These are phyloP conservation scores for Engraulis encrasicolus DNA, from an alignment of 2,113 vertebrate species.

Conservation along the genomic window DNA sequence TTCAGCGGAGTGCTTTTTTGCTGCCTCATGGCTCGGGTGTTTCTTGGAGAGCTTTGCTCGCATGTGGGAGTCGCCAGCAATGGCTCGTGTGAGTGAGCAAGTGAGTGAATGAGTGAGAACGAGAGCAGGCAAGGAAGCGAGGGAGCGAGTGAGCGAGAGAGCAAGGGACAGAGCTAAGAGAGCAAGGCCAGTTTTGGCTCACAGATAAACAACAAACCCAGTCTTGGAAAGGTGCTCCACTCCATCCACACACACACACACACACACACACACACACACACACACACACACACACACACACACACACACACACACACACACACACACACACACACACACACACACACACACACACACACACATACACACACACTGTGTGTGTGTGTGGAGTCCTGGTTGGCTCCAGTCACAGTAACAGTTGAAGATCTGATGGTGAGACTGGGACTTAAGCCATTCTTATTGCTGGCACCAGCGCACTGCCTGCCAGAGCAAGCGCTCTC, in stretches of 20 bases:
- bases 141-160: neutral
- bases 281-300: too few relatives aligned
- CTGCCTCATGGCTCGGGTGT: conserved; percentile 6
- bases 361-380: too few relatives aligned
- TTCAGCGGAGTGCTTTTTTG: neutral
- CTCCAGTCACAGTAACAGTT: conserved; percentile 32
- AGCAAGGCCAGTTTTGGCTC: conserved; percentile 45
- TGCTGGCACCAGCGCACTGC: conserved; percentile 23
- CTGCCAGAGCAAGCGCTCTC: neutral
- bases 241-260: conserved; percentile 37
- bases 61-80: neutral
- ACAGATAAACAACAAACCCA: conserved; percentile 52
- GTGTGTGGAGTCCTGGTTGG: conserved; percentile 48
- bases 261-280: neutral
- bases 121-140: neutral
- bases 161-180: neutral
- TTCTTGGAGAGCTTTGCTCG: neutral
- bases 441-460: conserved; percentile 52
- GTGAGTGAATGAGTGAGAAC: neutral
- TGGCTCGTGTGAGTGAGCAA: conserved; percentile 33
- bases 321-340: conserved; percentile 22
- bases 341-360: neutral
- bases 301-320: too few relatives aligned
- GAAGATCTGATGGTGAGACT: conserved; percentile 49
- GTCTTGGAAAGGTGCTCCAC: conserved; percentile 43